These are phyloP conservation scores for Hydropsyche betteni DNA, from an alignment of 2,888 invertebrate species.

Conservation along the genomic window DNA sequence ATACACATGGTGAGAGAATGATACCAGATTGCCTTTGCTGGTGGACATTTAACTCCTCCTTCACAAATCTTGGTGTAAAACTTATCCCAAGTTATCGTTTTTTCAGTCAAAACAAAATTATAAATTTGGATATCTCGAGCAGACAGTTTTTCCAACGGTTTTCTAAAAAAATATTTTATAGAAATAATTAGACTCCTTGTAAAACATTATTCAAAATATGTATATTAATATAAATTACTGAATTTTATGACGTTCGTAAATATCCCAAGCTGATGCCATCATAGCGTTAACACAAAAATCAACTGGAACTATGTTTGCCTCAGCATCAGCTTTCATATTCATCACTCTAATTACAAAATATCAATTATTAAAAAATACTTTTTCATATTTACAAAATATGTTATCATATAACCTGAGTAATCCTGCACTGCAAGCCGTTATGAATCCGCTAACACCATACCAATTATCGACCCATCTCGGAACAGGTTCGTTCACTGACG, in stretches of 20 bases:
- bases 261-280: constrained; percentile 70
- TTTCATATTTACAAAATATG: constrained; percentile 56
- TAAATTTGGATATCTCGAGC: constrained; percentile 71
- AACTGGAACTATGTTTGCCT: constrained; percentile 79
- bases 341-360: constrained; percentile 25
- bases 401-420: constrained; percentile 62
- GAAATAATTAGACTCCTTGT: neutral
- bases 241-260: constrained; percentile 55
- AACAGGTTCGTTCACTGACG: constrained; percentile 70
- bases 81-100: constrained; percentile 82
- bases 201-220: neutral
- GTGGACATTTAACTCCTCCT: constrained; percentile 64
- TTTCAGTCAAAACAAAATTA: constrained; percentile 84
- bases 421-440: constrained; percentile 73
- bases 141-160: neutral
- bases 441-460: constrained; percentile 77
- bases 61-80: constrained; percentile 66
- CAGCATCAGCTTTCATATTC: constrained; percentile 67
- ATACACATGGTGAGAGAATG: constrained; percentile 68
- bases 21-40: constrained; percentile 68
- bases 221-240: constrained; percentile 39
- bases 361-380: neutral
- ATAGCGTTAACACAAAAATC: constrained; percentile 76
- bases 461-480: constrained; percentile 83
- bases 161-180: neutral